phyloP scores from a whole-genome alignment of 1,140 invertebrate genomes.

The Campodea augens region DNA sequence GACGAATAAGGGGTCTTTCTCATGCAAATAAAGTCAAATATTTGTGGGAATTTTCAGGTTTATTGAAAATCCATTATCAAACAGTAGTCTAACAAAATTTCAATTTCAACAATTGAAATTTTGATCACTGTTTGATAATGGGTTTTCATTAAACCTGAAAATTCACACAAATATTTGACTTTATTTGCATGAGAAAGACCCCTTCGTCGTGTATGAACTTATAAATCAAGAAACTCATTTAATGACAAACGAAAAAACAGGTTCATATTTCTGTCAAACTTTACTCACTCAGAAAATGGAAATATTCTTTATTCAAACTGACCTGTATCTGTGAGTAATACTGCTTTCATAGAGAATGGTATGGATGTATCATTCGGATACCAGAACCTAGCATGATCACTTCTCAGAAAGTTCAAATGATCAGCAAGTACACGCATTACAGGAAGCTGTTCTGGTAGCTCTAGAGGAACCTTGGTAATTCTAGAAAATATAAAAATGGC shows the following conservation, averaged over 20 bases:
- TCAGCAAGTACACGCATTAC: constrained; percentile 14
- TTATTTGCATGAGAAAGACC: too few species aligned
- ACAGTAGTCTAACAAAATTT: too few species aligned
- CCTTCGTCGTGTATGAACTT: too few species aligned
- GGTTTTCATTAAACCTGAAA: too few species aligned
- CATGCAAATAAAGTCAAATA: too few species aligned
- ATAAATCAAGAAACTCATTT: neutral
- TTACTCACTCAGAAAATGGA: neutral
- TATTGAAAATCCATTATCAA: too few species aligned
- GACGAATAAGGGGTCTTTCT: too few species aligned
- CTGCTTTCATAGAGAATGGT: constrained; percentile 17
- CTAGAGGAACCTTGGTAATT: constrained; percentile 14
- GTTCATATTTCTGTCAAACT: neutral
- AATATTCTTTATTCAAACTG: constrained; percentile 3
- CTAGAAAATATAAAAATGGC: too few species aligned
- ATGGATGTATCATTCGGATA: constrained; percentile 17
- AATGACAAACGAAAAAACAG: neutral
- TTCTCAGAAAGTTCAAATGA: constrained; percentile 17
- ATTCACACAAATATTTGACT: too few species aligned
- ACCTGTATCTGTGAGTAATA: constrained; percentile 27
- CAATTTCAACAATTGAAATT: too few species aligned
- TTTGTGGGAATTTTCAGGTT: too few species aligned
- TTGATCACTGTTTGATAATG: too few species aligned
- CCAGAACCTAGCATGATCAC: constrained; percentile 19
- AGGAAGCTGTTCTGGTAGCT: constrained; percentile 14